Evolutionary conservation across 1,140 invertebrate genomes (phyloP), one percentile per base, ranked within the genome.

Genomic region (Neuroterus valhalla): DNA sequence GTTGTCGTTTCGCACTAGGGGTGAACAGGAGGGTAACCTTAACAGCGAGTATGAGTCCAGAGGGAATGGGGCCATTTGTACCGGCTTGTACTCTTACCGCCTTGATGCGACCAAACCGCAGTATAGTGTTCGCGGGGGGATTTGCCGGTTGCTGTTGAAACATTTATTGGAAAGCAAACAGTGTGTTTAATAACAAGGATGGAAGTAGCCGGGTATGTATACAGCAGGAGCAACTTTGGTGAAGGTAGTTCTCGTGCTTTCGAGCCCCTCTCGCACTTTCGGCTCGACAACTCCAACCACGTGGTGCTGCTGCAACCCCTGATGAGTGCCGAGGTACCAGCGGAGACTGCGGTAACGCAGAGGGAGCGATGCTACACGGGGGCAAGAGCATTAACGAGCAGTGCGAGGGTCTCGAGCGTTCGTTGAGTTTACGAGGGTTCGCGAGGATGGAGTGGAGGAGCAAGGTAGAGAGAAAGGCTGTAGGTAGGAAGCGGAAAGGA

Each of bases 381-480:
- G 44, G 70, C 71, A 71, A 75, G 81, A 75, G 79, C 76, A 83
- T 85, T 85, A 85, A 85, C 81, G 80, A 85, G 80, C 70, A 67
- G 71, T 71, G 72, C 43, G 50, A 69, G 69, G 77, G 77, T 81
- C 75, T 84, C 77, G 68, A 80, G 77, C 75, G 78, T 84, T 81
- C 77, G 66, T 48, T 71, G 71, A 76, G 71, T 81, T 81, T 68
- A 72, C 46, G 23, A 74, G 69, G 75, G 67, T 67, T 80, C 71
- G 75, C 55, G 69, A 52, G 72, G 21, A 66, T 71, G 55, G 77
- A 68, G 71, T 76, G 45, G 66, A 52, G 31, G 45, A 17, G 50
- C 44, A 78, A 77, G 26, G 45, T 66, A 68, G 67, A 76, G 81
- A 75, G 79, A 75, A 83, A 84, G 84, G 84, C 83, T 80, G 79